phyloP scores from a whole-genome alignment of 2,113 vertebrate species.

The Cyrtonyx montezumae region DNA sequence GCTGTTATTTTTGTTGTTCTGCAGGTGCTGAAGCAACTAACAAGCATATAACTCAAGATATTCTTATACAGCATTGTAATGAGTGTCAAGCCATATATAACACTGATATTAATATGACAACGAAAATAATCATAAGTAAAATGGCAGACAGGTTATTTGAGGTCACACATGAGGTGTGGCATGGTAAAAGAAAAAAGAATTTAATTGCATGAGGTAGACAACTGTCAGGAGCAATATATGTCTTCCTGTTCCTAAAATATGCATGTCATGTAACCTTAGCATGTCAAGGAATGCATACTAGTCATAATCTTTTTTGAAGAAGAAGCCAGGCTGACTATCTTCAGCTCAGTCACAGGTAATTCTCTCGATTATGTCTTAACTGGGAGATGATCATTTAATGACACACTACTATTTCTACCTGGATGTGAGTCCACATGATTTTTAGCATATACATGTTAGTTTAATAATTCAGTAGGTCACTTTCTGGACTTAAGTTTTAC shows the following conservation, averaged over 20 bases:
- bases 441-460: not conserved
- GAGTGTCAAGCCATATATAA: not conserved
- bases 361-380: not conserved
- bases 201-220: not conserved
- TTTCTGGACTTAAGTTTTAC: not conserved
- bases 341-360: not conserved
- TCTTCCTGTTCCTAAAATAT: not conserved
- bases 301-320: not conserved
- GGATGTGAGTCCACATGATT: not conserved
- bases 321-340: not conserved
- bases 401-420: not conserved
- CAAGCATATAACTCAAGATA: not conserved
- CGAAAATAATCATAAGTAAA: not conserved
- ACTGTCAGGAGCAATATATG: not conserved
- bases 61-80: not conserved
- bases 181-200: not conserved
- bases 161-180: not conserved
- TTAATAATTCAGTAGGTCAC: not conserved
- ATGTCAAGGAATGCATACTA: not conserved
- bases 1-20: not conserved
- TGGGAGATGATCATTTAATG: not conserved
- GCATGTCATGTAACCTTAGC: accelerated
- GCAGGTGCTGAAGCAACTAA: not conserved
- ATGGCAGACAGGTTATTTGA: not conserved
- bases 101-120: not conserved